These are phyloP conservation scores for Anneissia japonica DNA, from an alignment of 35 echinoderm and acorn worm species.

Conservation along the genomic window DNA sequence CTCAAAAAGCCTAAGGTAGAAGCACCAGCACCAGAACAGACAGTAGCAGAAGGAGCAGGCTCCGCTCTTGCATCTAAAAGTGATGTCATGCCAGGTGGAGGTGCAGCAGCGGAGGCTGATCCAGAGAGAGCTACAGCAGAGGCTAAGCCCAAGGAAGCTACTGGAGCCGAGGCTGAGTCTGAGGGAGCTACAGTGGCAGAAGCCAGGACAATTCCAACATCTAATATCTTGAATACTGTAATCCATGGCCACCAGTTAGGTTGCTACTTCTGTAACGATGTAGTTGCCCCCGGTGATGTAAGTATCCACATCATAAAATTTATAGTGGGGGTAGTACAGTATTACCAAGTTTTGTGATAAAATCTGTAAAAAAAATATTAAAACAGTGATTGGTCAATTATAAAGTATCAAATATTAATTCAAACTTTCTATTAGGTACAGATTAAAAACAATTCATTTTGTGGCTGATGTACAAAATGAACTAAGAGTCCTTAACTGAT, in stretches of 20 bases:
- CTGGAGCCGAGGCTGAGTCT: neutral
- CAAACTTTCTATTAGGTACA: no score
- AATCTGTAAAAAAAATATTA: no score
- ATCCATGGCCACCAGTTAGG: constrained; percentile 77
- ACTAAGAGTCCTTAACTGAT: no score
- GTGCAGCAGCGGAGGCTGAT: neutral
- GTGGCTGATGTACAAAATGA: no score
- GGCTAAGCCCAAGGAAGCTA: neutral
- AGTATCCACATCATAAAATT: constrained; percentile 18
- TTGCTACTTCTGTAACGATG: constrained; percentile 99
- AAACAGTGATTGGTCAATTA: no score
- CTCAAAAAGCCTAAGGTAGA: constrained; percentile 48
- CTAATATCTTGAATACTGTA: constrained; percentile 11
- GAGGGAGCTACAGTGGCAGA: neutral
- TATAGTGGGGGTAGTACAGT: no score
- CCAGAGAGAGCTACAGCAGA: neutral
- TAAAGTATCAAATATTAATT: no score
- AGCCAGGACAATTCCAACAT: neutral
- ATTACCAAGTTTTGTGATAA: no score
- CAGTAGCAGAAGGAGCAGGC: neutral
- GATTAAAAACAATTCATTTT: no score
- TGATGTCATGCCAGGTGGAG: neutral
- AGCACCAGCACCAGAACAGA: neutral
- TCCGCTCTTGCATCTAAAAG: neutral
- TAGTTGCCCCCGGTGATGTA: constrained; percentile 92